Conservation (phyloP, 1,140 invertebrate species). For the Aphidius gifuensis region DNA sequence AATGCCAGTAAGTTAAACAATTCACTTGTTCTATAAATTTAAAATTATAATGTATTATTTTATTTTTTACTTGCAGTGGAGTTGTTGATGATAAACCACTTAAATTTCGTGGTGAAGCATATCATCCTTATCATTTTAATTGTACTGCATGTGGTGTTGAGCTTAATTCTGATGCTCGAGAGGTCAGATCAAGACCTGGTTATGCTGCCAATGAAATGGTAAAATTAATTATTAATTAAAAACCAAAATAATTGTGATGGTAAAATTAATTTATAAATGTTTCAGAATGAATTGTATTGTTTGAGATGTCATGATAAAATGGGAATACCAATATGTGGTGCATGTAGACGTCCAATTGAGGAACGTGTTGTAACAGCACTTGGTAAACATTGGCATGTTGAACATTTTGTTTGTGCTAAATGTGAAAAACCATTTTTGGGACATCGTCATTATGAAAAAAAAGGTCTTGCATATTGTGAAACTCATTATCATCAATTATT, state of each 20-base stretch:
- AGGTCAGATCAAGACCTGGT: conserved; percentile 87
- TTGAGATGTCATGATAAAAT: conserved; percentile 98
- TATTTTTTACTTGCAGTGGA: conserved; percentile 62
- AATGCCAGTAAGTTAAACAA: conserved; percentile 84
- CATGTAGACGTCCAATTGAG: conserved; percentile 93
- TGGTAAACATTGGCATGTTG: conserved; percentile 99
- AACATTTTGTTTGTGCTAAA: conserved; percentile 99
- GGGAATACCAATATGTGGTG: conserved; percentile 96
- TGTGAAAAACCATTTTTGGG: conserved; percentile 99
- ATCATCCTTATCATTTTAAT: conserved; percentile 99
- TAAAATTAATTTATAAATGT: neutral
- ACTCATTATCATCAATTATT: conserved; percentile 99
- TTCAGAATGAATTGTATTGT: conserved; percentile 92
- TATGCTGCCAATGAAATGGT: conserved; percentile 88
- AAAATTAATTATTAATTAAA: conserved; percentile 26
- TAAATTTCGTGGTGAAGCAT: conserved; percentile 93
- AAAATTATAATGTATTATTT: conserved; percentile 18
- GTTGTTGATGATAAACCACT: conserved; percentile 96
- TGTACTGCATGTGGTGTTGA: conserved; percentile 88
- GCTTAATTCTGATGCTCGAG: conserved; percentile 86
- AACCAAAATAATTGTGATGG: neutral
- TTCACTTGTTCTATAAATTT: too few relatives aligned
- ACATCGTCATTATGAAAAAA: conserved; percentile 98
- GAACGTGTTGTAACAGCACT: conserved; percentile 94
- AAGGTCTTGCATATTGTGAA: conserved; percentile 98